Conservation (phyloP, 53 echinoderm and acorn worm genomes). For the Apostichopus leukothele region DNA sequence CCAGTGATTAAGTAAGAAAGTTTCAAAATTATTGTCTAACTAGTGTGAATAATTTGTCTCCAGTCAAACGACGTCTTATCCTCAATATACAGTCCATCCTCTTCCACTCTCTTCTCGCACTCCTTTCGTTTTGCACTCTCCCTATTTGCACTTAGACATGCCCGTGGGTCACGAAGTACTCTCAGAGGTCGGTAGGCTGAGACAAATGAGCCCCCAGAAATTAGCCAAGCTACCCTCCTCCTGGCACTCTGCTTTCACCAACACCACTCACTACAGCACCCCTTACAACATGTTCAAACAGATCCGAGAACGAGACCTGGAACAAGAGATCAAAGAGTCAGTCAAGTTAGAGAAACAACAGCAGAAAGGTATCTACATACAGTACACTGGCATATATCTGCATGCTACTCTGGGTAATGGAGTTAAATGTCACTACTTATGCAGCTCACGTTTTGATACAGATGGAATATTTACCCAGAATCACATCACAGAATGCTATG, state of each 20-base stretch:
- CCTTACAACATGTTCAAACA: conserved; percentile 81
- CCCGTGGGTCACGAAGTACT: conserved; percentile 54
- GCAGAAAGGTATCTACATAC: background rate
- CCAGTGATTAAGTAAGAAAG: no score
- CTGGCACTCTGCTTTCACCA: conserved; percentile 49
- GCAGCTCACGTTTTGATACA: no score
- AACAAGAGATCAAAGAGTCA: conserved; percentile 51
- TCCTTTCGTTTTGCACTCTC: background rate
- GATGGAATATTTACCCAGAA: no score
- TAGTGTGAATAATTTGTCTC: background rate
- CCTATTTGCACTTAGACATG: conserved; percentile 42
- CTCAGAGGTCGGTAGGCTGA: conserved; percentile 59
- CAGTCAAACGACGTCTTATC: background rate
- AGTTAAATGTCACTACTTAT: no score
- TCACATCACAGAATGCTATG: no score
- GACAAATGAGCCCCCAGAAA: conserved; percentile 47
- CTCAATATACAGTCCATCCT: background rate
- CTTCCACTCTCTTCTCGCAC: background rate
- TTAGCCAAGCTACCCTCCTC: conserved; percentile 43
- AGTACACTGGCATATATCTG: background rate
- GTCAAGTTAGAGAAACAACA: conserved; percentile 46
- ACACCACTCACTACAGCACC: conserved; percentile 91
- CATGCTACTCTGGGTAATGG: no score
- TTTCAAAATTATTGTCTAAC: no score
- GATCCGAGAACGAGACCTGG: conserved; percentile 81